These are phyloP conservation scores for Callopanchax toddi DNA, from an alignment of 2,113 vertebrate species.

Conservation along the genomic window DNA sequence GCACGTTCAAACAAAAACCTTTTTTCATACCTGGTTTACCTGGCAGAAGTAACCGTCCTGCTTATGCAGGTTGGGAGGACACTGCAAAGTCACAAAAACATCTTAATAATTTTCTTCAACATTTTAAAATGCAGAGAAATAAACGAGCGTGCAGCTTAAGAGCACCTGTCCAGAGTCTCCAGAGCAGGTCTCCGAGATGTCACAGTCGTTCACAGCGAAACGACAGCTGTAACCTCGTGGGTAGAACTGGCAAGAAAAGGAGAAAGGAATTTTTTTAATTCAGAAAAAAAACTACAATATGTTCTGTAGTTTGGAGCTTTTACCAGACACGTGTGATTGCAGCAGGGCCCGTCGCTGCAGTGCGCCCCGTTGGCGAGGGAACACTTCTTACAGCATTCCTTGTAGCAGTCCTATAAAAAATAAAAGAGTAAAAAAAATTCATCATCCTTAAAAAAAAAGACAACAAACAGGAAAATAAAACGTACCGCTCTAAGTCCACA, in stretches of 20 bases:
- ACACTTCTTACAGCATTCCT: slow-evolving; percentile 96
- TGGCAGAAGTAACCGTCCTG: slow-evolving; percentile 95
- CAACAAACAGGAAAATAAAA: slow-evolving; percentile 25
- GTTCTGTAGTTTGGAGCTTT: slow-evolving; percentile 33
- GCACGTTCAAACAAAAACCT: not conserved
- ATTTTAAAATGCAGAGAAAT: not conserved
- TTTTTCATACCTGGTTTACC: slow-evolving; percentile 87
- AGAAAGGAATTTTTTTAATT: not conserved
- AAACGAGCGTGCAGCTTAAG: slow-evolving; percentile 4
- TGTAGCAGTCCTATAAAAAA: slow-evolving; percentile 88
- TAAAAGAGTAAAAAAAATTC: slow-evolving; percentile 1
- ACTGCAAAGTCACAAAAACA: slow-evolving; percentile 79
- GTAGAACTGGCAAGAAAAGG: slow-evolving; percentile 84
- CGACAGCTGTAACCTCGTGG: slow-evolving; percentile 92
- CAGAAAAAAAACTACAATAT: not conserved
- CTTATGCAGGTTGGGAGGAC: slow-evolving; percentile 97
- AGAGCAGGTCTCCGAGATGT: slow-evolving; percentile 93
- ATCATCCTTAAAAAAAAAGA: slow-evolving; percentile 5
- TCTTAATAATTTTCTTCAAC: slow-evolving; percentile 1
- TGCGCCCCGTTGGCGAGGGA: slow-evolving; percentile 96
- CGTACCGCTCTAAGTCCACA: slow-evolving; percentile 91
- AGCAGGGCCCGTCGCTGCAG: slow-evolving; percentile 96
- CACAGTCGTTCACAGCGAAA: slow-evolving; percentile 93
- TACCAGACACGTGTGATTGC: slow-evolving; percentile 93
- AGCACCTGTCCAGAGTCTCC: slow-evolving; percentile 96